Evolutionary conservation across 2,113 vertebrate genomes (phyloP).

Genomic region (Clupea harengus): DNA sequence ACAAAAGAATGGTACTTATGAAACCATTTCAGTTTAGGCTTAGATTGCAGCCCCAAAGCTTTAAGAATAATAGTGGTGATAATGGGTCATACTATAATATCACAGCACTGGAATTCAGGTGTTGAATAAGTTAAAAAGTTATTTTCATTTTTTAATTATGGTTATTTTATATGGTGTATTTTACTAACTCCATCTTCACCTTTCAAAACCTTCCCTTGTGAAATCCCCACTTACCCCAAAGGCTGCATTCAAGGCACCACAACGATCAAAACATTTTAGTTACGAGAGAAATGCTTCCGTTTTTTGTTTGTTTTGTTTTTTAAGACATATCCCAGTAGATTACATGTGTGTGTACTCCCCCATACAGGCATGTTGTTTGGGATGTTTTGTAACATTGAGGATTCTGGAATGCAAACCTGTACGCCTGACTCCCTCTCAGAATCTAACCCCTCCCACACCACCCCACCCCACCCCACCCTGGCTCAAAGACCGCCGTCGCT

Average conservation of each 20-base stretch:
- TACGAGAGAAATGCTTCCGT: not conserved
- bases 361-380: not conserved
- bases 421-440: not conserved
- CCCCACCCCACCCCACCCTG: not conserved
- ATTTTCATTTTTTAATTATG: not conserved
- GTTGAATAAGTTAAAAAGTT: slow-evolving; percentile 20
- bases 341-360: not conserved
- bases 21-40: not conserved
- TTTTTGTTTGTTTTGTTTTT: not conserved
- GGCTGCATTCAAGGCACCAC: slow-evolving; percentile 14
- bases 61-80: not conserved
- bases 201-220: not conserved
- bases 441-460: not conserved
- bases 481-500: not conserved
- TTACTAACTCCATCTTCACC: not conserved
- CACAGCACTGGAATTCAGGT: slow-evolving; percentile 11
- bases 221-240: not conserved
- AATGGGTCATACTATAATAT: slow-evolving; percentile 16
- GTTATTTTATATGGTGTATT: slow-evolving; percentile 13
- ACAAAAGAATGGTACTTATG: not conserved
- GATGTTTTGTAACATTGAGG: slow-evolving; percentile 18
- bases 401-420: slow-evolving; percentile 17
- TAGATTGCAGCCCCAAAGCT: not conserved
- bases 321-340: slow-evolving; percentile 2
- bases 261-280: slow-evolving; percentile 2